A percentile compares a stretch with the other conserved stretches of the same genome.
Conservation (phyloP, 2,797 vertebrate genomes). For the Pampus argenteus region DNA sequence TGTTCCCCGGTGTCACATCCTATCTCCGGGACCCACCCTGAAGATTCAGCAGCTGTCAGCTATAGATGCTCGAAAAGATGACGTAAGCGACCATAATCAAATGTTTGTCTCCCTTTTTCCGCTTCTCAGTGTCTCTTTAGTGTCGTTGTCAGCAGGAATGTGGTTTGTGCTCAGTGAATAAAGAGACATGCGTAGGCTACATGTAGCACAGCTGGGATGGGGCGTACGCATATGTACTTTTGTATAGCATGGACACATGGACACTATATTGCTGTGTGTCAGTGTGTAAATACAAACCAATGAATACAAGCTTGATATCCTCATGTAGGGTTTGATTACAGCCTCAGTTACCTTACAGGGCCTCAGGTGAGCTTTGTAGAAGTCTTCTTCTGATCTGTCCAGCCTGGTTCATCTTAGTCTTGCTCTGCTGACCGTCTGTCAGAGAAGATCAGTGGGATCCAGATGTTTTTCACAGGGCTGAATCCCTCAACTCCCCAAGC, state of each 20-base stretch:
- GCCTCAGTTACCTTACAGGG: conserved; percentile 54
- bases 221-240: conserved; percentile 44
- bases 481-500: conserved; percentile 44
- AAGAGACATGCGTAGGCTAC: conserved; percentile 65
- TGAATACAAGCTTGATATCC: conserved; percentile 58
- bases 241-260: conserved; percentile 12
- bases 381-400: conserved; percentile 51
- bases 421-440: conserved; percentile 67
- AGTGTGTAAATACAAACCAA: conserved; percentile 55
- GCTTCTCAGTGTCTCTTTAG: conserved; percentile 69
- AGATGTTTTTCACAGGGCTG: conserved; percentile 65
- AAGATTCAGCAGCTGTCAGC: conserved; percentile 64
- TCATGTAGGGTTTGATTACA: conserved; percentile 68
- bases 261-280: conserved; percentile 37
- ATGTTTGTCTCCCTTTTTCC: conserved; percentile 62
- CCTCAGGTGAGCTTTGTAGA: conserved; percentile 72
- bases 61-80: conserved; percentile 58
- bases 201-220: conserved; percentile 60
- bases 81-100: conserved; percentile 61
- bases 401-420: conserved; percentile 60
- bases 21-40: conserved; percentile 45
- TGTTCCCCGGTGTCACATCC: conserved; percentile 68
- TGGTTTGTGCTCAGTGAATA: conserved; percentile 45
- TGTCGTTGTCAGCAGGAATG: conserved; percentile 68
- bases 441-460: conserved; percentile 70